Evolutionary conservation across 2,797 vertebrate genomes (phyloP).

Genomic region (Melanotaenia boesemani): DNA sequence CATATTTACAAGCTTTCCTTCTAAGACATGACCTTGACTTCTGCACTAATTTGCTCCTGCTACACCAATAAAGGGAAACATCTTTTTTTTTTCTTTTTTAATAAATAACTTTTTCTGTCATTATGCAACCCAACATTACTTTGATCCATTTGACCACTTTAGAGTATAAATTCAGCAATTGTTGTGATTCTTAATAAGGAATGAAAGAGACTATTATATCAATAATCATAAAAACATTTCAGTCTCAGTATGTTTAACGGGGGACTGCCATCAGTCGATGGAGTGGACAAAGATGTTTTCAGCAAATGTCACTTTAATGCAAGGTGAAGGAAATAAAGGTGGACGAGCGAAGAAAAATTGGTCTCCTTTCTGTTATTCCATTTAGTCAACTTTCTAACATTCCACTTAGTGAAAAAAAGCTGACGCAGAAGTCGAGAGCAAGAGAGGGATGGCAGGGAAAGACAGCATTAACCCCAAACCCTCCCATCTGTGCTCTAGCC

Average conservation of each 20-base stretch:
- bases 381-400: slow-evolving; percentile 65
- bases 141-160: slow-evolving; percentile 34
- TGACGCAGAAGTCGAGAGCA: slow-evolving; percentile 59
- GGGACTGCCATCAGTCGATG: slow-evolving; percentile 46
- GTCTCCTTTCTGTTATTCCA: slow-evolving; percentile 61
- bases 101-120: slow-evolving; percentile 14
- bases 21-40: slow-evolving; percentile 47
- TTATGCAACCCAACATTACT: slow-evolving; percentile 24
- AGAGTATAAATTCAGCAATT: slow-evolving; percentile 57
- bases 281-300: slow-evolving; percentile 50
- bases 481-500: slow-evolving; percentile 42
- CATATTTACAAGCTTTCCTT: slow-evolving; percentile 82
- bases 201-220: slow-evolving; percentile 36
- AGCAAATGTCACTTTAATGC: slow-evolving; percentile 48
- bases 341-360: slow-evolving; percentile 59
- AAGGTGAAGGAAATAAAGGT: slow-evolving; percentile 45
- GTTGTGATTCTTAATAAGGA: slow-evolving; percentile 40
- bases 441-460: slow-evolving; percentile 48
- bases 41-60: slow-evolving; percentile 44
- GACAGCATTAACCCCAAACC: slow-evolving; percentile 34
- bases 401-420: slow-evolving; percentile 71
- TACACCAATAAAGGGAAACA: slow-evolving; percentile 38
- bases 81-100: slow-evolving; percentile 18
- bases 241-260: slow-evolving; percentile 45
- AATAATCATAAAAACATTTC: slow-evolving; percentile 71